These are phyloP conservation scores for Raphicerus campestris DNA, from an alignment of 2,113 vertebrate species.

Conservation along the genomic window DNA sequence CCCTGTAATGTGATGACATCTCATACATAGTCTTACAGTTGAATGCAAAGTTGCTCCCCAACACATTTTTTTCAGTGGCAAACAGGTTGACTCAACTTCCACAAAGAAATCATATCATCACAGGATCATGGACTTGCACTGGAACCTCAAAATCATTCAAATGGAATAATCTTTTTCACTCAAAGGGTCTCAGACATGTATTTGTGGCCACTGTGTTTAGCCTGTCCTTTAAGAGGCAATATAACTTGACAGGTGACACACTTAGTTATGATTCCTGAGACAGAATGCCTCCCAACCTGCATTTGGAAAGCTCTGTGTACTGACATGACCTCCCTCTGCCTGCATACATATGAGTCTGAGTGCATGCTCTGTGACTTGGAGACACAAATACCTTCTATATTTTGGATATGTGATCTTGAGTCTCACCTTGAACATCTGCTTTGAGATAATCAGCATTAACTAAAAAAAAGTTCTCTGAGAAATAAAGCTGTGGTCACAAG, in stretches of 20 bases:
- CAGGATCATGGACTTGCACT: not conserved
- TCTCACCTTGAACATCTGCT: not conserved
- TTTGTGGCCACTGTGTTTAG: not conserved
- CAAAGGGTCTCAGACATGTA: not conserved
- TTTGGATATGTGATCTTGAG: not conserved
- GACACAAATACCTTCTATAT: not conserved
- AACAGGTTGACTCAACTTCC: not conserved
- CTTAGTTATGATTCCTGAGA: not conserved
- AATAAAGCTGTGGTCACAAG: not conserved
- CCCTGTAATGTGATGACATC: fast-evolving
- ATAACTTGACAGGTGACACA: not conserved
- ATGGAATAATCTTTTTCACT: not conserved
- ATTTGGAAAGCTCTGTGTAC: not conserved
- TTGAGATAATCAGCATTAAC: not conserved
- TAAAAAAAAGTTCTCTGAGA: not conserved
- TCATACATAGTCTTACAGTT: not conserved
- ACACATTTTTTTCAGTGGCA: not conserved
- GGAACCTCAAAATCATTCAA: not conserved
- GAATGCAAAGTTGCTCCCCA: not conserved
- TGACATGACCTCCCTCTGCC: not conserved
- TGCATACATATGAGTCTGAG: not conserved
- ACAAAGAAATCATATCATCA: not conserved
- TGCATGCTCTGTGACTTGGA: not conserved
- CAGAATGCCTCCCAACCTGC: no score
- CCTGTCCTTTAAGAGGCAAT: not conserved